These are phyloP conservation scores for Idaea dimidiata DNA, from an alignment of 2,888 invertebrate species.

Conservation along the genomic window DNA sequence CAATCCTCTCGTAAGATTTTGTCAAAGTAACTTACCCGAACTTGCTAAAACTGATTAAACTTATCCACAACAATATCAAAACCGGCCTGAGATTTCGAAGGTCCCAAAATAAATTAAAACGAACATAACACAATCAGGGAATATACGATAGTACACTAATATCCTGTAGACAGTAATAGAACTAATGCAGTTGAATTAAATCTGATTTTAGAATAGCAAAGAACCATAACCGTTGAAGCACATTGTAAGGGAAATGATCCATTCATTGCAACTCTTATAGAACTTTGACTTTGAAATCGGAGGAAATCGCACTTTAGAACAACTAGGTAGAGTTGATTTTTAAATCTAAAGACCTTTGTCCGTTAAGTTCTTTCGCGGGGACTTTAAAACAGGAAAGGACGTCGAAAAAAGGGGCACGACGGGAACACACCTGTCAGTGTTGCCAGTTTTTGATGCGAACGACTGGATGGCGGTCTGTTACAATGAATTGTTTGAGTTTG, in stretches of 20 bases:
- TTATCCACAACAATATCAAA: slow-evolving; percentile 38
- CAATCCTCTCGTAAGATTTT: slow-evolving; percentile 14
- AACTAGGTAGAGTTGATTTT: slow-evolving; percentile 11
- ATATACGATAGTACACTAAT: slow-evolving; percentile 36
- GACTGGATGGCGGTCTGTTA: slow-evolving; percentile 66
- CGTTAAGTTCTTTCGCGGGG: slow-evolving; percentile 39
- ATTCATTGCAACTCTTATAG: slow-evolving; percentile 74
- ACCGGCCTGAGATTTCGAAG: slow-evolving; percentile 49
- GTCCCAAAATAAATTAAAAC: slow-evolving; percentile 66
- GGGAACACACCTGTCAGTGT: slow-evolving; percentile 80
- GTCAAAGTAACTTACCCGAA: slow-evolving; percentile 16
- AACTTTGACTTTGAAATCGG: slow-evolving; percentile 35
- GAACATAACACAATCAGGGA: slow-evolving; percentile 54
- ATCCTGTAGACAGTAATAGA: slow-evolving; percentile 33
- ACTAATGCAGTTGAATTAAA: slow-evolving; percentile 38
- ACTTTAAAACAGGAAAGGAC: slow-evolving; percentile 66
- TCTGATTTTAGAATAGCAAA: slow-evolving; percentile 42
- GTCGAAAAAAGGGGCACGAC: slow-evolving; percentile 79
- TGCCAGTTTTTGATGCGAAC: slow-evolving; percentile 78
- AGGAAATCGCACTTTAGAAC: slow-evolving; percentile 33
- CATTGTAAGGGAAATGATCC: slow-evolving; percentile 76
- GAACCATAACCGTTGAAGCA: slow-evolving; percentile 69
- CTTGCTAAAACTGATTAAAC: slow-evolving; percentile 36
- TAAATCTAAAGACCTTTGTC: not conserved
- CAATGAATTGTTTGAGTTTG: slow-evolving; percentile 63